Evolutionary conservation across 2,888 invertebrate species (phyloP), one percentile per base, ranked within the genome.

Genomic region (Andrena trimmerana): DNA sequence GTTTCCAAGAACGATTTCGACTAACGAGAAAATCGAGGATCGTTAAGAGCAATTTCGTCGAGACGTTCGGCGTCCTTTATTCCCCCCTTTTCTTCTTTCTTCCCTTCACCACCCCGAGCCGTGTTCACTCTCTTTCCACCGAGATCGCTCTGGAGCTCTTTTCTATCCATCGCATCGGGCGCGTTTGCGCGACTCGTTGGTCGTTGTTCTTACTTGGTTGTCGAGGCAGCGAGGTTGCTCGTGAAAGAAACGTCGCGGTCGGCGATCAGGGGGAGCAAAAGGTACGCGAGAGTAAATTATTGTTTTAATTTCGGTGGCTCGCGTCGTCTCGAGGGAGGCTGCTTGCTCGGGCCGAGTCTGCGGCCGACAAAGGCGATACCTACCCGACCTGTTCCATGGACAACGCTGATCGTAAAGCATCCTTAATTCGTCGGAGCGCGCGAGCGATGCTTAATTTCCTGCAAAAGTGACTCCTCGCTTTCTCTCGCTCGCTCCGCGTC

Each of bases 11-110:
- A 91, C 90, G 89, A 91, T 89, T 90, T 80, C 87, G 85, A 71
- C 89, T 91, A 92, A 92, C 90, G 90, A 91, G 90, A 90, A 92
- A 92, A 92, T 92, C 91, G 92, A 91, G 90, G 89, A 89, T 92
- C 90, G 89, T 92, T 92, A 92, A 88, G 89, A 89, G 91, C 89
- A 90, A 91, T 92, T 92, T 90, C 90, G 90, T 82, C 87, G 86
- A 87, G 87, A 89, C 88, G 88, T 84, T 89, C 86, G 78, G 57
- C 82, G 77, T 79, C 85, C 84, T 78, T 85, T 78, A 78, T 84
- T 80, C 71, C 85, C 84, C 63, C 66, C 59, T 76, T 76, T 63
- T 63, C 65, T 72, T 48, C 74, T 63, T 71, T 73, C 63, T 63
- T 73, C 71, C 66, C 13, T 57, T 24, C 29, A n/a, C 36, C 27